A percentile compares a stretch with the other conserved stretches of the same genome.
These are phyloP conservation scores for Ceratoteleas bidentatus DNA, from an alignment of 1,140 invertebrate species.

Conservation along the genomic window DNA sequence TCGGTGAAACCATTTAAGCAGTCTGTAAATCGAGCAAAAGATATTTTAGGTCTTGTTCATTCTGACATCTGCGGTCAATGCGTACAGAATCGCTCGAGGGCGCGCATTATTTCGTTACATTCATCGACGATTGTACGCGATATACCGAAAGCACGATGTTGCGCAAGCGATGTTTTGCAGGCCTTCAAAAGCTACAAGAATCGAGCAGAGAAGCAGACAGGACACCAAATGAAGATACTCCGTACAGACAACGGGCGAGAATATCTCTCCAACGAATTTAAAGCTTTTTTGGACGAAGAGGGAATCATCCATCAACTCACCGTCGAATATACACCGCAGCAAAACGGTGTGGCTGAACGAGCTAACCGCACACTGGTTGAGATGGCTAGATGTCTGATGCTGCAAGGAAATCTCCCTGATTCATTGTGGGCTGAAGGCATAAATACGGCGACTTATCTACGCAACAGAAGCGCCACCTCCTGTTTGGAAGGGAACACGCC, in stretches of 20 bases:
- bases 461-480: background rate
- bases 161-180: slow-evolving; percentile 16
- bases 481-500: background rate
- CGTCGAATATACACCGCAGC: slow-evolving; percentile 32
- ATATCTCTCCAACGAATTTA: slow-evolving; percentile 19
- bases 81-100: slow-evolving; percentile 63
- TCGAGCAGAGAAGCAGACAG: slow-evolving; percentile 29
- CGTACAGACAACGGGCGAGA: slow-evolving; percentile 31
- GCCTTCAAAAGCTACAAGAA: slow-evolving; percentile 33
- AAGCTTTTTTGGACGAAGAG: slow-evolving; percentile 4
- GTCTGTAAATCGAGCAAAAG: slow-evolving; percentile 19
- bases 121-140: slow-evolving; percentile 47
- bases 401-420: background rate
- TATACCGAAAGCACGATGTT: slow-evolving; percentile 29
- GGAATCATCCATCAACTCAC: slow-evolving; percentile 16
- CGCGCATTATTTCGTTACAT: slow-evolving; percentile 52
- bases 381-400: slow-evolving; percentile 30
- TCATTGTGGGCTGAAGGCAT: slow-evolving; percentile 44
- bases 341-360: slow-evolving; percentile 68
- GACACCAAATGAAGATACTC: slow-evolving; percentile 23
- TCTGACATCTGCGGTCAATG: slow-evolving; percentile 61
- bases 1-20: slow-evolving; percentile 16
- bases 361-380: slow-evolving; percentile 54
- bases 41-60: slow-evolving; percentile 47
- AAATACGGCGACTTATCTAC: background rate